Evolutionary conservation across 64 coral and sea anemone genomes (phyloP).

Genomic region (Montipora cactus): DNA sequence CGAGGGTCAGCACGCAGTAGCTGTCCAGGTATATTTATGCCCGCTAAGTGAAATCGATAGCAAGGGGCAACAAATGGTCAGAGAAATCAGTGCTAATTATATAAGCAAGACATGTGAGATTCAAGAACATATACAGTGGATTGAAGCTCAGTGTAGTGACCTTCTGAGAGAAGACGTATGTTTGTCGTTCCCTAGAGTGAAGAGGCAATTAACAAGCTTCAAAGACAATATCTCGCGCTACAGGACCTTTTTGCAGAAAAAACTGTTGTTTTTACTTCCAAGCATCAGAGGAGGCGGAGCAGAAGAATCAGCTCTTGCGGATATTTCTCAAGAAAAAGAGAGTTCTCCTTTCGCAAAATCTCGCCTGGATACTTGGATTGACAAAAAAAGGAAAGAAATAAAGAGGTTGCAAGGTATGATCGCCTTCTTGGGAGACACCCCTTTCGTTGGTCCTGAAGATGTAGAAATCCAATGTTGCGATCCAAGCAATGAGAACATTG

Average conservation of each 20-base stretch:
- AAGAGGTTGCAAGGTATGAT: conserved; percentile 39
- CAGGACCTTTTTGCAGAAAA: conserved; percentile 28
- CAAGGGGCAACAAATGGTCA: conserved; percentile 6
- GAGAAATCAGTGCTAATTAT: conserved; percentile 49
- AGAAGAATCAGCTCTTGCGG: conserved; percentile 28
- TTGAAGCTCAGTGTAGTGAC: conserved; percentile 29
- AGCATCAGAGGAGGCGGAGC: conserved; percentile 35
- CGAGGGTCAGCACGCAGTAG: conserved; percentile 51
- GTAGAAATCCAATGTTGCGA: conserved; percentile 39
- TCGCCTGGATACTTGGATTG: conserved; percentile 23
- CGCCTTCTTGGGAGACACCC: conserved; percentile 19
- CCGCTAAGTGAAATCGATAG: conserved; percentile 61
- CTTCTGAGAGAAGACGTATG: conserved; percentile 37
- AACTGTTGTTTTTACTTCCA: conserved; percentile 32
- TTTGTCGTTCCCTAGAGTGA: conserved; percentile 14
- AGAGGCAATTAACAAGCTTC: conserved; percentile 1
- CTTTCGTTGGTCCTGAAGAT: conserved; percentile 47
- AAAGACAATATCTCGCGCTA: conserved; percentile 1
- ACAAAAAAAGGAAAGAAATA: conserved; percentile 34
- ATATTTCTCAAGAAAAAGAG: conserved; percentile 44
- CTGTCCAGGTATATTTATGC: conserved; percentile 41
- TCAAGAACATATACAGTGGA: conserved; percentile 14
- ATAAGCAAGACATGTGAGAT: conserved; percentile 15
- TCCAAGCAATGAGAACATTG: conserved; percentile 16
- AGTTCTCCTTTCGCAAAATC: conserved; percentile 38